phyloP scores from a whole-genome alignment of 1,140 invertebrate species.

The Drosophila pachea region DNA sequence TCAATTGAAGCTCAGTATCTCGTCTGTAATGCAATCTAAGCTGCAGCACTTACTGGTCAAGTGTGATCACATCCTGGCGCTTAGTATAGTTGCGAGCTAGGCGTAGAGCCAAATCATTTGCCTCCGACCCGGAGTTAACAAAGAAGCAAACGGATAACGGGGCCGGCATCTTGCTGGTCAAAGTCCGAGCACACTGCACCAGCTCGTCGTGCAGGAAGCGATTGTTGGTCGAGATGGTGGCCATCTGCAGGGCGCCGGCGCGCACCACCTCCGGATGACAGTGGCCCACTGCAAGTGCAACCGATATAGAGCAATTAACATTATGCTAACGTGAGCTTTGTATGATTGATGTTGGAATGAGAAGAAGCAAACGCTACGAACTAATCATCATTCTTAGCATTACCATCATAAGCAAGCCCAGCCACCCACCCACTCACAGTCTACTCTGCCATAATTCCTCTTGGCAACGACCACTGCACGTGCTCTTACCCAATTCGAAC shows the following conservation, averaged over 20 bases:
- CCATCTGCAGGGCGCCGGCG: constrained; percentile 93
- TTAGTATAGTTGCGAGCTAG: constrained; percentile 93
- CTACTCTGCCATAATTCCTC: background rate
- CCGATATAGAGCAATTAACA: background rate
- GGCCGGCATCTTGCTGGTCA: constrained; percentile 88
- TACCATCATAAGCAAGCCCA: too few relatives aligned
- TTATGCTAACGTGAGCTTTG: background rate
- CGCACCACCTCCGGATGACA: constrained; percentile 96
- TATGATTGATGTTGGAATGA: too few relatives aligned
- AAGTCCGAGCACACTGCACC: constrained; percentile 91
- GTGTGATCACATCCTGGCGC: constrained; percentile 91
- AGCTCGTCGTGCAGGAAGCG: constrained; percentile 97
- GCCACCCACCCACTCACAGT: too few relatives aligned
- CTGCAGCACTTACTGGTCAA: constrained; percentile 93
- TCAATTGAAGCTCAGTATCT: background rate
- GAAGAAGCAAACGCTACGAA: too few relatives aligned
- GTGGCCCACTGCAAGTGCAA: constrained; percentile 91
- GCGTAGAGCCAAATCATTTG: constrained; percentile 97
- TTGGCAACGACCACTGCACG: background rate
- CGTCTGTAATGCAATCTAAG: background rate
- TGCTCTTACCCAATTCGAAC: constrained; percentile 10
- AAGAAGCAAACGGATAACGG: constrained; percentile 96
- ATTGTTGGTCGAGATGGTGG: constrained; percentile 93
- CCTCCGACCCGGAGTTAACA: constrained; percentile 99
- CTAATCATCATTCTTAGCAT: too few relatives aligned